A percentile compares a stretch with the other conserved stretches of the same genome.
Evolutionary conservation across 2,797 vertebrate species (phyloP).

Genomic region (Hyperoplus immaculatus): DNA sequence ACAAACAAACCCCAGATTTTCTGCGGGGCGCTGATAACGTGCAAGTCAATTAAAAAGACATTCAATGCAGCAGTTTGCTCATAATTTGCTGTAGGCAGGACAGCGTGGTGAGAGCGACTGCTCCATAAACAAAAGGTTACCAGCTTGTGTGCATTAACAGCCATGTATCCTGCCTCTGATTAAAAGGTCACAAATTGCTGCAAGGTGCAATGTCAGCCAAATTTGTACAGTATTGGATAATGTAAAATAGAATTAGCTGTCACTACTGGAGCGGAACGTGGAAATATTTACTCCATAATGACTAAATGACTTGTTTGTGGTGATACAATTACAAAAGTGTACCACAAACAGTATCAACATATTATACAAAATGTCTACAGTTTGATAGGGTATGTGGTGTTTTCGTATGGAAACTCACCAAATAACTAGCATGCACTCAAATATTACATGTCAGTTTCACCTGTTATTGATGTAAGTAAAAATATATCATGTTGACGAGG

Average conservation of each 20-base stretch:
- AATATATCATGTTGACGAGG: constrained; percentile 71
- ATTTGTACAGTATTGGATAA: constrained; percentile 54
- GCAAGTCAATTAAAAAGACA: constrained; percentile 66
- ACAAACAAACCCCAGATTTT: constrained; percentile 44
- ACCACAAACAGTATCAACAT: constrained; percentile 22
- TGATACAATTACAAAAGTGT: constrained; percentile 23
- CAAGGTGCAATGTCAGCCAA: constrained; percentile 58
- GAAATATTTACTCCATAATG: constrained; percentile 47
- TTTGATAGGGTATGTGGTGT: not conserved
- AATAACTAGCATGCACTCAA: not conserved
- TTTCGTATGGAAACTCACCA: not conserved
- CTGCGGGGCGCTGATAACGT: constrained; percentile 57
- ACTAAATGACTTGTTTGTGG: constrained; percentile 15
- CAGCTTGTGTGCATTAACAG: constrained; percentile 49
- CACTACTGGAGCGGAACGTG: constrained; percentile 6
- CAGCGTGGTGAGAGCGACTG: constrained; percentile 40
- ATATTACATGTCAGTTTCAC: constrained; percentile 20
- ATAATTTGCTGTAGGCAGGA: constrained; percentile 27
- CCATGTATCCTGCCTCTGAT: constrained; percentile 58
- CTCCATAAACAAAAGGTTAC: constrained; percentile 71
- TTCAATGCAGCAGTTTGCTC: constrained; percentile 48
- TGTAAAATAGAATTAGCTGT: constrained; percentile 62
- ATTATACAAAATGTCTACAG: not conserved
- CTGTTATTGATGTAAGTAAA: constrained; percentile 63
- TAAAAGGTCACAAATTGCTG: constrained; percentile 60